Evolutionary conservation across 2,113 vertebrate species (phyloP).

Genomic region (Rallus limicola): DNA sequence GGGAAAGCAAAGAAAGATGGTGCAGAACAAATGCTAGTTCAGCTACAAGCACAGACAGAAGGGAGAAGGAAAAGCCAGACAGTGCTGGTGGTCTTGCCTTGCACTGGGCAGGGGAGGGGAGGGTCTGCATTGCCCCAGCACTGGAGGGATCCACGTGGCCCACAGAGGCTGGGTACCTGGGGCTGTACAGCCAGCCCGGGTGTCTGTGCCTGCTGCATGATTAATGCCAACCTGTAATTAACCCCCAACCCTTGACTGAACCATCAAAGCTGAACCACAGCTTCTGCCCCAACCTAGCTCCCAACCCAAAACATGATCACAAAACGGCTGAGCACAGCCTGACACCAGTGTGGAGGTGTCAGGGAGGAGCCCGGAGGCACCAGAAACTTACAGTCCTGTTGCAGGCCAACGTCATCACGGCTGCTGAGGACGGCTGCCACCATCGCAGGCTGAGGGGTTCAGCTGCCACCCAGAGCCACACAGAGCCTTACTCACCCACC

Average conservation of each 20-base stretch:
- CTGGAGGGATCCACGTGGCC: not conserved
- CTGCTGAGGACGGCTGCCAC: accelerated
- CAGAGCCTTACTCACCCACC: accelerated
- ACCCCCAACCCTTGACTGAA: not conserved
- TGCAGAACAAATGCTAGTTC: not conserved
- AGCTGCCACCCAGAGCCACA: not conserved
- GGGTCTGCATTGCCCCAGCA: not conserved
- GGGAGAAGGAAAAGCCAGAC: not conserved
- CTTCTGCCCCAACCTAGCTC: not conserved
- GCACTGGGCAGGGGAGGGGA: not conserved
- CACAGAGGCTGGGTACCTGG: not conserved
- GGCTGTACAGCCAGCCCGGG: not conserved
- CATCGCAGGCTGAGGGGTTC: accelerated
- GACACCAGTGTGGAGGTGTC: not conserved
- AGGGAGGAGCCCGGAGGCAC: not conserved
- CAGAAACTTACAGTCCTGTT: not conserved
- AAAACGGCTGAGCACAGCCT: accelerated
- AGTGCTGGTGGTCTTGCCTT: accelerated
- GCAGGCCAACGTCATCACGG: accelerated
- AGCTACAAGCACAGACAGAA: not conserved
- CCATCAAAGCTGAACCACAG: not conserved
- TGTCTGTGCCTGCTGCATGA: not conserved
- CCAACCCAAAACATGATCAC: not conserved
- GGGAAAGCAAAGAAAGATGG: not conserved
- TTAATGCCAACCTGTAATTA: not conserved